Percentiles rank a stretch among this genome's conserved stretches.
These are phyloP conservation scores for Neosilurus mollespiculum DNA, from an alignment of 2,797 vertebrate genomes.

Conservation along the genomic window DNA sequence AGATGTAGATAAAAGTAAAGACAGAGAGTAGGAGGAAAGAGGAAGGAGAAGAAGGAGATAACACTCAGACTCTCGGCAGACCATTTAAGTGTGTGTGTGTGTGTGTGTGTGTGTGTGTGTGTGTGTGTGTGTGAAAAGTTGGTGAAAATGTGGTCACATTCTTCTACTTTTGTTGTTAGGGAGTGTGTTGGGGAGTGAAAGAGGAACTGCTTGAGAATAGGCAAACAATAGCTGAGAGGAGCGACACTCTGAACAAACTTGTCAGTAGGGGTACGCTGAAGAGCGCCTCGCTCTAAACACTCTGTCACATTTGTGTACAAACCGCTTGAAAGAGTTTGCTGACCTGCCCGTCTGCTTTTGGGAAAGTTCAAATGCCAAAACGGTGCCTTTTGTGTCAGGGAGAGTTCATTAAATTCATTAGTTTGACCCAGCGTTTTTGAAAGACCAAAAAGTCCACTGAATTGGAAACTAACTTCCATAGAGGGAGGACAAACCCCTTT, in stretches of 20 bases:
- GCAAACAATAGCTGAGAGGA: conserved; percentile 88
- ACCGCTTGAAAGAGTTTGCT: conserved; percentile 96
- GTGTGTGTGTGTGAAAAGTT: conserved; percentile 57
- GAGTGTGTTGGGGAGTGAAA: conserved; percentile 79
- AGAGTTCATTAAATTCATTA: conserved; percentile 99
- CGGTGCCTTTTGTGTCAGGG: conserved; percentile 85
- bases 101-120: conserved; percentile 44
- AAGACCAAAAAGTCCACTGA: conserved; percentile 96
- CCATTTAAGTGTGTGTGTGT: conserved; percentile 24
- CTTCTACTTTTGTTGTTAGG: conserved; percentile 87
- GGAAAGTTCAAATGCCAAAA: conserved; percentile 97
- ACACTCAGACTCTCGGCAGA: neutral
- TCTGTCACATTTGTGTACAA: conserved; percentile 99
- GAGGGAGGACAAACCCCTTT: conserved; percentile 80
- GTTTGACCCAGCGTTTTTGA: conserved; percentile 98
- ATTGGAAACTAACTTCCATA: conserved; percentile 88
- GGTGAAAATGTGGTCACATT: conserved; percentile 84
- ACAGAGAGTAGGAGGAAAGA: conserved; percentile 27
- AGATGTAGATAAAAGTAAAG: neutral
- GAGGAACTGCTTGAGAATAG: conserved; percentile 78
- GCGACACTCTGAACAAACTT: conserved; percentile 96
- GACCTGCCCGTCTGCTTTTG: conserved; percentile 98
- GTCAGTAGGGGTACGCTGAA: conserved; percentile 89
- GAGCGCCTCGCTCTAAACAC: conserved; percentile 83
- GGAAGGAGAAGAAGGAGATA: conserved; percentile 66